Conservation (phyloP, 2,797 vertebrate genomes). For the Fringilla coelebs region DNA sequence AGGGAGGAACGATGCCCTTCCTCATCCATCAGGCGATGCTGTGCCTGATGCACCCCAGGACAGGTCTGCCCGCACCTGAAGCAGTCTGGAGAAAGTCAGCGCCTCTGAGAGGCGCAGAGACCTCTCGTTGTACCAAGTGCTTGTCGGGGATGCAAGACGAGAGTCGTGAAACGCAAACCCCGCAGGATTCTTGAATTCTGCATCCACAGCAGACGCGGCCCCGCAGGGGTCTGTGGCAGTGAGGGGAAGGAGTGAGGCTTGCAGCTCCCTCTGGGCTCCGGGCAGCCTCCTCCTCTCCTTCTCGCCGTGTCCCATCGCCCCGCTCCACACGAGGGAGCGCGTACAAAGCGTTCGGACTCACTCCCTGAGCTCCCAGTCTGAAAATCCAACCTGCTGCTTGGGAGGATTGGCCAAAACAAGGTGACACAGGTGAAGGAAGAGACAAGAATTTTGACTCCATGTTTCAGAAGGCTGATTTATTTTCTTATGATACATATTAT, state of each 20-base stretch:
- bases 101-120: not conserved
- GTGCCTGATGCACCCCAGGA: not conserved
- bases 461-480: too few species aligned
- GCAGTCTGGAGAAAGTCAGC: not conserved
- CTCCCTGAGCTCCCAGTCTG: not conserved
- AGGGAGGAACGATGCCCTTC: too few species aligned
- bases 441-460: too few species aligned
- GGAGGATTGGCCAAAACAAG: not conserved
- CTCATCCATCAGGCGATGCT: not conserved
- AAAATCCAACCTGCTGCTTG: not conserved
- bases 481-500: too few species aligned
- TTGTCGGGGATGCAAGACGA: not conserved
- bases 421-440: not conserved
- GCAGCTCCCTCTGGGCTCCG: not conserved
- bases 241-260: not conserved
- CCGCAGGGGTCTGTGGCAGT: not conserved
- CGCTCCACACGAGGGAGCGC: not conserved
- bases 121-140: fast-evolving
- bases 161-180: not conserved
- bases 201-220: not conserved
- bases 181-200: not conserved
- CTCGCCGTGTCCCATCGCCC: not conserved
- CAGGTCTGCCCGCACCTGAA: too few species aligned
- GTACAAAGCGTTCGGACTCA: fast-evolving
- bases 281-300: not conserved